Percentiles rank a stretch among this genome's conserved stretches.
These are phyloP conservation scores for Notamacropus eugenii DNA, from an alignment of 2,797 vertebrate genomes.

Conservation along the genomic window DNA sequence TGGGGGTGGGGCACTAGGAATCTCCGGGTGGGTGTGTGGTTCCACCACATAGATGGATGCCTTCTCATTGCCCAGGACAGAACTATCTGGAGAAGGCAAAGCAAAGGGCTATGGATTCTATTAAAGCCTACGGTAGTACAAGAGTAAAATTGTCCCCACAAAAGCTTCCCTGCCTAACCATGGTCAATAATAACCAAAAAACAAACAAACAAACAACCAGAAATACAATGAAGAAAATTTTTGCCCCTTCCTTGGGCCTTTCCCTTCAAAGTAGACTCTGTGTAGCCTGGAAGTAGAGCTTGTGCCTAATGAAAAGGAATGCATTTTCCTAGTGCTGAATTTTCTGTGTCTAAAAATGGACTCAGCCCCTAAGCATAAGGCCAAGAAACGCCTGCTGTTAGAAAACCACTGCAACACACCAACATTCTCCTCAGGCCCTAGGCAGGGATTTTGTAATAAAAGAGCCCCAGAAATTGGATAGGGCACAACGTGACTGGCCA, in stretches of 20 bases:
- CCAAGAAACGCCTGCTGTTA: not conserved
- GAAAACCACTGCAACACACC: not conserved
- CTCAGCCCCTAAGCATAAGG: not conserved
- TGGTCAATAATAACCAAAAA: not conserved
- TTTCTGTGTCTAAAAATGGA: conserved; percentile 7
- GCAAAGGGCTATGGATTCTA: not conserved
- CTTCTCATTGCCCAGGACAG: not conserved
- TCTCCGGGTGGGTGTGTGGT: not conserved
- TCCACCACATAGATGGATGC: not conserved
- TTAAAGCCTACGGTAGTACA: not conserved
- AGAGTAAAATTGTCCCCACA: not conserved
- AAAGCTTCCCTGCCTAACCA: not conserved
- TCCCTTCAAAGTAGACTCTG: not conserved
- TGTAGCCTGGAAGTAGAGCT: not conserved
- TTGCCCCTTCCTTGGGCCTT: not conserved
- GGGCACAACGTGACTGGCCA: not conserved
- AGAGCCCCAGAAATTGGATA: not conserved
- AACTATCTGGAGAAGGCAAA: not conserved
- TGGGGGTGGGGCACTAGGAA: not conserved
- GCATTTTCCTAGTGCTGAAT: not conserved
- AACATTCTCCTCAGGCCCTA: not conserved
- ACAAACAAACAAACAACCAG: not conserved
- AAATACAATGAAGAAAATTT: not conserved
- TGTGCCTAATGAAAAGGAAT: not conserved
- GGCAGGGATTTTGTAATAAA: not conserved